Conservation (phyloP, 1,140 invertebrate genomes). For the Orius insidiosus region DNA sequence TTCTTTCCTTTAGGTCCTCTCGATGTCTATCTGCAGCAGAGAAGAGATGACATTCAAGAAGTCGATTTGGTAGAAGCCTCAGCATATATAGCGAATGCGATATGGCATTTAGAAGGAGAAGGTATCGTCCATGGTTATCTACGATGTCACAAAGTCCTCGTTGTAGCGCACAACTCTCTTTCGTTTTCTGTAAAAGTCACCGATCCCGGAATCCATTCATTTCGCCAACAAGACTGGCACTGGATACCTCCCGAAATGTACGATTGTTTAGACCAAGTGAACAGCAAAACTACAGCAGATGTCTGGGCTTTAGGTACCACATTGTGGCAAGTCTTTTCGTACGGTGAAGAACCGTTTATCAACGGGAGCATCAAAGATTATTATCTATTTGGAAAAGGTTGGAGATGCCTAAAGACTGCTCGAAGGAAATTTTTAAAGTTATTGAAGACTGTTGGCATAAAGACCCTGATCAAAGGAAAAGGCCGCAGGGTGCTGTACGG, state of each 20-base stretch:
- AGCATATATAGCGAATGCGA: conserved; percentile 52
- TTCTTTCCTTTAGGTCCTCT: conserved; percentile 57
- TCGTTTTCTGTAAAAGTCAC: conserved; percentile 58
- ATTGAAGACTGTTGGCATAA: conserved; percentile 78
- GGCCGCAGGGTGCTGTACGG: conserved; percentile 63
- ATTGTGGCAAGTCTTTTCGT: conserved; percentile 76
- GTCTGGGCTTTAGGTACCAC: conserved; percentile 81
- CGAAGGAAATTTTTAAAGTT: conserved; percentile 60
- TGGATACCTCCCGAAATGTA: conserved; percentile 74
- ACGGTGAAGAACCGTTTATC: conserved; percentile 32
- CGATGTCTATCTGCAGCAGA: conserved; percentile 46
- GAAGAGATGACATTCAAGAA: conserved; percentile 36
- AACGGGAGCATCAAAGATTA: conserved; percentile 22
- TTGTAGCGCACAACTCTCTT: conserved; percentile 44
- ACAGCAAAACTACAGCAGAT: conserved; percentile 46
- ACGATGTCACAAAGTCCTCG: conserved; percentile 62
- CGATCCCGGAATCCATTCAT: conserved; percentile 51
- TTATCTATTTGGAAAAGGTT: conserved; percentile 56
- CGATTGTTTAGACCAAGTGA: conserved; percentile 42
- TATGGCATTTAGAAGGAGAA: conserved; percentile 65
- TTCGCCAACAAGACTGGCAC: conserved; percentile 37
- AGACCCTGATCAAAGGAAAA: conserved; percentile 47
- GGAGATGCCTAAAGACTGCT: conserved; percentile 54
- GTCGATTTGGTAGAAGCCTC: conserved; percentile 62
- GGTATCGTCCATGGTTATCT: conserved; percentile 70